phyloP scores from a whole-genome alignment of 1,140 invertebrate species.

The Drosophila virilis region DNA sequence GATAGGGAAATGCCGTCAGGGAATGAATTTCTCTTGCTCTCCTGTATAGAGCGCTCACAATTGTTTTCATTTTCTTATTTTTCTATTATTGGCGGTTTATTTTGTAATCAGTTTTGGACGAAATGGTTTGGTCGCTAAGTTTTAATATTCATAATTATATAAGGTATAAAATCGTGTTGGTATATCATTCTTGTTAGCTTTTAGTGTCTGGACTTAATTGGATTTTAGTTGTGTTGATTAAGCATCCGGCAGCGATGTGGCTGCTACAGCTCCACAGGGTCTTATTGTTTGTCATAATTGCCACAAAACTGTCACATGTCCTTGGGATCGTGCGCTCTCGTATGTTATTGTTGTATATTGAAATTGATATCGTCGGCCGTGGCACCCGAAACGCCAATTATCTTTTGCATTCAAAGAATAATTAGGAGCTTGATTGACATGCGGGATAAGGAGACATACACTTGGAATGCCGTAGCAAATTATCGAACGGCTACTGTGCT shows the following conservation, averaged over 20 bases:
- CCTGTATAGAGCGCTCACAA: no score
- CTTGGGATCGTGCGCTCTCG: conserved; percentile 3
- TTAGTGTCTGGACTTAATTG: conserved; percentile 58
- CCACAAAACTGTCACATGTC: conserved; percentile 43
- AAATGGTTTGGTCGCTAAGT: no score
- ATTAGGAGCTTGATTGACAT: conserved; percentile 84
- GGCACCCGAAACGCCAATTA: conserved; percentile 72
- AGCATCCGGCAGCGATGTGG: conserved; percentile 29
- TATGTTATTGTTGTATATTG: conserved; percentile 53
- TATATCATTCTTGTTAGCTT: not conserved
- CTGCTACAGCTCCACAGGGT: conserved; percentile 26
- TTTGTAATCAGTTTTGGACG: no score
- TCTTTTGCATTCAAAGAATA: conserved; percentile 84
- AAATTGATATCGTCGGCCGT: conserved; percentile 53
- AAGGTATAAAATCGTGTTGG: no score
- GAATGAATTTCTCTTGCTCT: no score
- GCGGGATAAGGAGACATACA: conserved; percentile 84
- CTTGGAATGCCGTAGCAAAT: conserved; percentile 84
- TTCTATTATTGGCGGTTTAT: no score
- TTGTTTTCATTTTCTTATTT: no score
- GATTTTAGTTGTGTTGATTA: conserved; percentile 66
- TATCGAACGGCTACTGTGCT: conserved; percentile 83
- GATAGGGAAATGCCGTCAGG: no score
- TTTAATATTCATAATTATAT: no score
- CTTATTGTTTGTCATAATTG: conserved; percentile 76